Evolutionary conservation across 1,140 invertebrate species (phyloP).

Genomic region (Conopomorpha cramerella): DNA sequence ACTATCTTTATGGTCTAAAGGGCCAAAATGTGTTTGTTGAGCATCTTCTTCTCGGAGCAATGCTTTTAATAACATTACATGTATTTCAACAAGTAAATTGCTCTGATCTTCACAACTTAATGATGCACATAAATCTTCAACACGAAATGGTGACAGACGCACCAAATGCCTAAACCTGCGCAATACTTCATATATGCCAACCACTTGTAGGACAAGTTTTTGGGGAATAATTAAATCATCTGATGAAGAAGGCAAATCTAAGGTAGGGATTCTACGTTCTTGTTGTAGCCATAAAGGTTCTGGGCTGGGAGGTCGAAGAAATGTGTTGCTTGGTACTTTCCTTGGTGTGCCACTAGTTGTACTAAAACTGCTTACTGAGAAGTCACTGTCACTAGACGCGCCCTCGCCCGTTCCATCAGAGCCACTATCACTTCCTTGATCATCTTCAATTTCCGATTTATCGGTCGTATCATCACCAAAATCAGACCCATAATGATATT

Average conservation of each 20-base stretch:
- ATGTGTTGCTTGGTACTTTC: slow-evolving; percentile 48
- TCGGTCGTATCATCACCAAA: slow-evolving; percentile 85
- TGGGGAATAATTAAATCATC: slow-evolving; percentile 86
- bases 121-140: slow-evolving; percentile 95
- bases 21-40: slow-evolving; percentile 93
- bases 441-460: slow-evolving; percentile 75
- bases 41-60: slow-evolving; percentile 92
- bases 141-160: slow-evolving; percentile 88
- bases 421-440: slow-evolving; percentile 65
- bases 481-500: slow-evolving; percentile 89
- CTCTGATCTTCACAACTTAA: slow-evolving; percentile 91
- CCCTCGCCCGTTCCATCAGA: slow-evolving; percentile 68
- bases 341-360: slow-evolving; percentile 66
- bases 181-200: slow-evolving; percentile 92
- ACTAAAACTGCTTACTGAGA: slow-evolving; percentile 79
- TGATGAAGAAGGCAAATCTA: slow-evolving; percentile 84
- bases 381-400: slow-evolving; percentile 80
- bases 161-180: slow-evolving; percentile 89
- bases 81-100: slow-evolving; percentile 87
- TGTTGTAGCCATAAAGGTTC: slow-evolving; percentile 87
- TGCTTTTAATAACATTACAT: slow-evolving; percentile 89
- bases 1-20: slow-evolving; percentile 94
- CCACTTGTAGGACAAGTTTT: slow-evolving; percentile 76
- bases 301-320: slow-evolving; percentile 77
- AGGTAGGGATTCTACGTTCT: slow-evolving; percentile 72